A percentile compares a stretch with the other conserved stretches of the same genome.
Conservation (phyloP, 2,797 vertebrate genomes). For the Rhinogobio ventralis region DNA sequence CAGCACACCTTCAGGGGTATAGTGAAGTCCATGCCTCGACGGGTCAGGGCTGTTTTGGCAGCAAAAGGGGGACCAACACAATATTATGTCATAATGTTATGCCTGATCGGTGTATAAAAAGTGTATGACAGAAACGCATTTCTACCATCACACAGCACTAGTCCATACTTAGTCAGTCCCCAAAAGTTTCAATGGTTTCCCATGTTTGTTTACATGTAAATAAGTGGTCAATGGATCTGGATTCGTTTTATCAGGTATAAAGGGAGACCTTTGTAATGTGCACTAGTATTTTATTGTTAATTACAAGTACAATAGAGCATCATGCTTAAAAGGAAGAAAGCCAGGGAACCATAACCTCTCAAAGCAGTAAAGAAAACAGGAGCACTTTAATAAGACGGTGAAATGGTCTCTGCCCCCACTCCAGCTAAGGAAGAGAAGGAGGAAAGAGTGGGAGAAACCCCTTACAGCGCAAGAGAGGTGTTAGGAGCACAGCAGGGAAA, state of each 20-base stretch:
- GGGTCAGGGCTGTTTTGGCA: no score
- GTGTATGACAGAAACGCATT: not conserved
- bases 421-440: not conserved
- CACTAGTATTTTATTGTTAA: not conserved
- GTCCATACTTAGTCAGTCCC: no score
- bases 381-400: not conserved
- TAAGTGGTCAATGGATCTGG: not conserved
- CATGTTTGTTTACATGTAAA: not conserved
- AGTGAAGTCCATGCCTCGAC: no score
- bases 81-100: no score
- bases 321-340: not conserved
- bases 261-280: not conserved
- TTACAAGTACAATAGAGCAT: not conserved
- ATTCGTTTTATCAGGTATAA: not conserved
- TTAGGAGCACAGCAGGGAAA: not conserved
- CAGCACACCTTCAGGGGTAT: no score
- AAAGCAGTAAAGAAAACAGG: not conserved
- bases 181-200: not conserved
- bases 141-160: not conserved
- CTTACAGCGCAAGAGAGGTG: not conserved
- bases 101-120: no score
- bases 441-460: conserved; percentile 7
- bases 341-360: not conserved
- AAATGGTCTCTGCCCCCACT: not conserved
- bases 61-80: no score